Evolutionary conservation across 1,140 invertebrate species (phyloP), one percentile per base, ranked within the genome.

Genomic region (Leptinotarsa defecta): DNA sequence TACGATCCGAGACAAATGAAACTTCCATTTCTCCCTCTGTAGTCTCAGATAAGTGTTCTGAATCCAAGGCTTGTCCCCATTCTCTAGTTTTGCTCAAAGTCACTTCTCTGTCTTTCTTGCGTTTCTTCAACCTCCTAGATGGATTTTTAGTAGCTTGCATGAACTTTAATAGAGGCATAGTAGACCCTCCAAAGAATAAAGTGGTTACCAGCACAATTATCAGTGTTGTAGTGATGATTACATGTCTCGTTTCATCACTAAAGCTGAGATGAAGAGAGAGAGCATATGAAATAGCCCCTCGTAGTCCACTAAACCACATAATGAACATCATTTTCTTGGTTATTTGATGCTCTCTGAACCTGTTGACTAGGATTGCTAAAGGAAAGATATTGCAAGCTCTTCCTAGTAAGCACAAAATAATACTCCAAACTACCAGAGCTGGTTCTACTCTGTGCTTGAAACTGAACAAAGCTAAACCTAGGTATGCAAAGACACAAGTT

Each of bases 261-360:
- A 99, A 94, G 80, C 98, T 95, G 76, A 99, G 90, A 88, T 99
- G 97, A 48, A 99, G 89, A 13, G 96, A 98, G 0, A 99, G 87
- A 4, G 98, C 98, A 87, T 99, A 99, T 1, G 97, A 97, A 86
- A 99, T 98, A 17, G 98, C 98, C 49, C 98, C 98, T 63, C 98
- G 89, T 75, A 99, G 87, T 91, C 94, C 94, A 86, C 96, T 98
- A 84, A 99, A 99, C 97, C 97, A 99, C 97, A 99, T 99, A 65
- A 99, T 98, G 83, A 99, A 98, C 92, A 98, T 98, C 95, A 98
- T 99, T 87, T 97, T 97, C 82, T 93, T 94, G 1, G 96, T 98
- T 67, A 99, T 99, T 86, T 97, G 96, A 87, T 99, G 97, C 84
- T 98, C 96, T 43, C 97, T 91, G 86, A 99, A 99, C 85, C 94